Evolutionary conservation across 1,140 invertebrate genomes (phyloP), one percentile per base, ranked within the genome.

Genomic region (Drosophila punjabiensis): DNA sequence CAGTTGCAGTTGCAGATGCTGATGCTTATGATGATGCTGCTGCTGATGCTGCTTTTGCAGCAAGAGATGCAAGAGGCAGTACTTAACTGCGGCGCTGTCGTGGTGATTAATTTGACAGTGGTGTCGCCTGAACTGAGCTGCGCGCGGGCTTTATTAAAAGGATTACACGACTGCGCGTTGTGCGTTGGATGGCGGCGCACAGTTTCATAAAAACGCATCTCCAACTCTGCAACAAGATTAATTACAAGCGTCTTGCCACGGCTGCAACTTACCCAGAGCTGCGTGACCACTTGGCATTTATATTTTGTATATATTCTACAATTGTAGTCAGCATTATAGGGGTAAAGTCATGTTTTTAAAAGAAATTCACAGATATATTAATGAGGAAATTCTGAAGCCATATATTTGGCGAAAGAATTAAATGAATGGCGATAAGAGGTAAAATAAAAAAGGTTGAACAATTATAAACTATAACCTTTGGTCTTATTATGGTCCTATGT

Each of bases 81-180:
- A 35, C 50, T 55, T 18, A 55, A 20, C 50, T n/a, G 50, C 30
- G n/a, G 59, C 58, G 18, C 43, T 81, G 82, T 79, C 74, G 60
- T 65, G 53, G 67, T 90, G 87, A 90, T 91, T 90, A 90, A 90
- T 90, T 71, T 90, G 80, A 70, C 73, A 66, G 52, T 77, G 47
- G 76, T 90, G 86, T 90, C 86, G 86, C 81, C 53, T 66, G 79
- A 80, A 68, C 58, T 76, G 86, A 71, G 75, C 53, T 77, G 81
- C 65, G 71, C 68, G 81, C 86, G 79, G 86, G 74, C 56, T 77
- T 90, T 91, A 91, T 91, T 82, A 82, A 82, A 91, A 83, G 82
- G 82, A 90, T 86, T 90, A 85, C 80, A 85, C 70, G 74, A 75
- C 66, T 67, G 71, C 60, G 61, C 60, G 61, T 59, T 75, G 64